Evolutionary conservation across 2,888 invertebrate genomes (phyloP).

Genomic region (Agrochola lota): DNA sequence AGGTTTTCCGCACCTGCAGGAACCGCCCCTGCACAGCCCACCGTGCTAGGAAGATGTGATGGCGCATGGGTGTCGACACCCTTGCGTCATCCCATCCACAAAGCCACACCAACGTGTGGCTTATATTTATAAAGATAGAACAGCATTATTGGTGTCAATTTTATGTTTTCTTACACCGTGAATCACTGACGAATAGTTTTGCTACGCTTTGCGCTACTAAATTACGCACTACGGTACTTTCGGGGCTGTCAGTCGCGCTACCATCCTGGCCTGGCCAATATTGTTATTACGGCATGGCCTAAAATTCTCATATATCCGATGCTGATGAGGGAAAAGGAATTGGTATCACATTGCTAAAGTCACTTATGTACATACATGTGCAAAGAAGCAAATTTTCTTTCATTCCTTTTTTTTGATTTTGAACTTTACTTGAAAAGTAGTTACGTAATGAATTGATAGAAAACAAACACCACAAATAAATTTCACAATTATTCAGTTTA

Average conservation of each 20-base stretch:
- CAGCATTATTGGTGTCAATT: not conserved
- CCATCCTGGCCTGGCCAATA: not conserved
- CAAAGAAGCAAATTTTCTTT: too few relatives aligned
- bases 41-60: too few relatives aligned
- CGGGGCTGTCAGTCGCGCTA: not conserved
- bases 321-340: too few relatives aligned
- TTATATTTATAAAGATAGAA: not conserved
- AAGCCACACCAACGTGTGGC: too few relatives aligned
- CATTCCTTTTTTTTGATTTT: not conserved
- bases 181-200: not conserved
- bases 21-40: too few relatives aligned
- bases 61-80: too few relatives aligned
- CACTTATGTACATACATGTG: too few relatives aligned
- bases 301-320: not conserved
- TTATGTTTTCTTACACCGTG: not conserved
- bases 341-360: not conserved
- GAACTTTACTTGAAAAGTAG: not conserved
- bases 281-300: not conserved
- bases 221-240: not conserved
- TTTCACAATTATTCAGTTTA: slow-evolving; percentile 33
- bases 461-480: not conserved
- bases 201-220: not conserved
- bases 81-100: too few relatives aligned
- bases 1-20: too few relatives aligned
- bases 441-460: not conserved